Base-by-base conservation (phyloP, 2,113 vertebrate genomes). In the Mugil cephalus region DNA sequence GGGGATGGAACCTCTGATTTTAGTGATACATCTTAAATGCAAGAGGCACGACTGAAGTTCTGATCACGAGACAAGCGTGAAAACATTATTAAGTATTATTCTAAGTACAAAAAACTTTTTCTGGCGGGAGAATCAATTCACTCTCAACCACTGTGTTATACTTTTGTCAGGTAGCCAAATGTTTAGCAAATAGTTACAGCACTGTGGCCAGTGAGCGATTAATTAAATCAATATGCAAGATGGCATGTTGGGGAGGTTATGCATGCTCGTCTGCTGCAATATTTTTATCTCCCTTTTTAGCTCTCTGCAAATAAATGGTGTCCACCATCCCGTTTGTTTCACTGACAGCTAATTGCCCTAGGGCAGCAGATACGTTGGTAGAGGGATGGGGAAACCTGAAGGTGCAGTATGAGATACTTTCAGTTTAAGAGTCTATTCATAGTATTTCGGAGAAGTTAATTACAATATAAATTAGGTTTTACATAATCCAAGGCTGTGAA, bases 281-380 rank as follows among this genome's bases (percentile, higher is more conserved):
- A 74, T 15, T 46, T n/a, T 48, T 42, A 35, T 43, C 48, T 60
- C 12, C 36, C 7, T 62, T 60, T 75, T 56, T 73, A 64, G 47
- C 39, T 61, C 1, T 43, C 35, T 36, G 51, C 34, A 74, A 80
- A 75, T 83, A 73, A 83, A 80, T 79, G 66, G 59, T 70, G 56
- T 81, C 77, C 65, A 62, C 74, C 35, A 1, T 65, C 48, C 47
- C 38, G 71, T 80, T 78, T 82, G 79, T 80, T 82, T 75, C 80
- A 80, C 56, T 82, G 80, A 88, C 79, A 87, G 87, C 67, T 82
- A 84, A 87, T 77, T 86, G 85, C 74, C n/a, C 65, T 14, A 79
- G 70, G 80, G 88, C 58, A 79, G 59, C 58, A 61, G 71, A 74
- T 73, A 77, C 62, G 51, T 74, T 45, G 11, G 56, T 45, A 52